phyloP scores from a whole-genome alignment of 2,797 vertebrate genomes.

The Brachyalestes nurse region DNA sequence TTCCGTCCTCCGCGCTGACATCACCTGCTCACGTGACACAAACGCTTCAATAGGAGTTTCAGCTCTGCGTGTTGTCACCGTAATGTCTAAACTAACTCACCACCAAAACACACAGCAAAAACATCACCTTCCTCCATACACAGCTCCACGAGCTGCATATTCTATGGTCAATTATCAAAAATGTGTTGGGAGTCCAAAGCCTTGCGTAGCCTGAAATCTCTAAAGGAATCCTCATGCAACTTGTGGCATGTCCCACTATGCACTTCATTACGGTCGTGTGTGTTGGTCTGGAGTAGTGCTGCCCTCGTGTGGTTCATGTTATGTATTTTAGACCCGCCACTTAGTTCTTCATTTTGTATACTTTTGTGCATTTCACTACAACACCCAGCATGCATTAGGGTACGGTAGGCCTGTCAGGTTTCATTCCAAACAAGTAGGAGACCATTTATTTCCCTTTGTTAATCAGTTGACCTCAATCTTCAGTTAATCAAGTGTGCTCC shows the following conservation, averaged over 20 bases:
- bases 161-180: background rate
- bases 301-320: background rate
- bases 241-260: background rate
- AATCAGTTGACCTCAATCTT: no score
- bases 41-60: constrained; percentile 48
- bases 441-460: no score
- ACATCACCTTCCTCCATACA: background rate
- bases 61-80: background rate
- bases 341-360: no score
- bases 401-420: no score
- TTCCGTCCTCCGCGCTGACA: constrained; percentile 63
- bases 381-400: no score
- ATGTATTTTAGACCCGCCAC: no score
- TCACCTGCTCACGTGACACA: constrained; percentile 61
- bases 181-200: background rate
- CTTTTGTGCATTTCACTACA: no score
- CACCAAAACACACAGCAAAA: background rate
- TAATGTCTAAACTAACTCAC: background rate
- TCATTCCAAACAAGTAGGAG: no score
- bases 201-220: background rate
- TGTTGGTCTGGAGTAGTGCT: background rate
- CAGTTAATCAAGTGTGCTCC: no score
- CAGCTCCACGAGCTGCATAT: background rate
- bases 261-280: background rate
- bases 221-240: background rate